phyloP scores from a whole-genome alignment of 2,888 invertebrate species.

The Scaptomyza polygonia region DNA sequence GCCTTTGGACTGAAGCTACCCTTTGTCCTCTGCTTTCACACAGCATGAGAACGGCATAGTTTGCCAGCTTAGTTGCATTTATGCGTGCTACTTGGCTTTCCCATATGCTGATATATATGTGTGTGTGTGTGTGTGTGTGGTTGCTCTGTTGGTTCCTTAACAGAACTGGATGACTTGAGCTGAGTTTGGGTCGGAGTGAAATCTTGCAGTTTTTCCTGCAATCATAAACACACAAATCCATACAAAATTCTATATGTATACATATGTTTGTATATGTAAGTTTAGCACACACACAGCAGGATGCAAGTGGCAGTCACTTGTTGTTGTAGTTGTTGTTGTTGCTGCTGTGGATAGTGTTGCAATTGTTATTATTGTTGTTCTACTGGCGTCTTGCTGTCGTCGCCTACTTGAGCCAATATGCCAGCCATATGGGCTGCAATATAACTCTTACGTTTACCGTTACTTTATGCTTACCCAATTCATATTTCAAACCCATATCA shows the following conservation, averaged over 20 bases:
- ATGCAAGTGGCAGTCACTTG: conserved; percentile 61
- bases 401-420: conserved; percentile 69
- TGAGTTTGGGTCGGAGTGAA: conserved; percentile 44
- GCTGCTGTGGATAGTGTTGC: conserved; percentile 3
- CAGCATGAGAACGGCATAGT: conserved; percentile 47
- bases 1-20: conserved; percentile 14
- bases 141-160: conserved; percentile 59
- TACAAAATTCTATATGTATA: background rate
- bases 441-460: conserved; percentile 50
- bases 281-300: conserved; percentile 61
- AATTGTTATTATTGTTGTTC: conserved; percentile 30
- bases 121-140: conserved; percentile 12
- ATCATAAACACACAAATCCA: conserved; percentile 17
- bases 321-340: conserved; percentile 57
- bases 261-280: conserved; percentile 15
- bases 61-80: conserved; percentile 71
- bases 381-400: conserved; percentile 57
- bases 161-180: conserved; percentile 45
- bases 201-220: conserved; percentile 49
- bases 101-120: conserved; percentile 33
- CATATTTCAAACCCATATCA: conserved; percentile 28
- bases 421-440: conserved; percentile 69
- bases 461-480: conserved; percentile 44
- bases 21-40: conserved; percentile 1
- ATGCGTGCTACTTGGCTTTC: conserved; percentile 47